Evolutionary conservation across 2,888 invertebrate species (phyloP).

Genomic region (Oligia fasciuncula): DNA sequence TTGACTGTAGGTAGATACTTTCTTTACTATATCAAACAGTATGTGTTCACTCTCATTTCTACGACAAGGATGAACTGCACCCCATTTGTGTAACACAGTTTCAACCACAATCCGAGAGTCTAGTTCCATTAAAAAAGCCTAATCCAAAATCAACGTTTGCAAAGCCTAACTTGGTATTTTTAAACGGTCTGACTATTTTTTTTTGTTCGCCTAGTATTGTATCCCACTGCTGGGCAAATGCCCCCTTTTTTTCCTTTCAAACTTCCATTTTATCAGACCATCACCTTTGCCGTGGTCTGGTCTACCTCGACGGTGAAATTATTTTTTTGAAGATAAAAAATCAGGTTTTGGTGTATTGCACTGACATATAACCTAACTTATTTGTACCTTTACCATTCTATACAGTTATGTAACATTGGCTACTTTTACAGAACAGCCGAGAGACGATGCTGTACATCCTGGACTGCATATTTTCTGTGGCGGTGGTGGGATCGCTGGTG

Average conservation of each 20-base stretch:
- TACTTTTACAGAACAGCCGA: conserved; percentile 91
- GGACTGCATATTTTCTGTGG: conserved; percentile 96
- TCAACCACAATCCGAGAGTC: no score
- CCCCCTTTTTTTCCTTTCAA: neutral
- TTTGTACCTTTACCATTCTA: neutral
- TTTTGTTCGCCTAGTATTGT: neutral
- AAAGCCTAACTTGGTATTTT: neutral
- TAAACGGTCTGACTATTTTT: neutral
- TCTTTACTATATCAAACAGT: no score
- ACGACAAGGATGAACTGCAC: neutral
- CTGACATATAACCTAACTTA: neutral
- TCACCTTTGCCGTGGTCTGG: neutral
- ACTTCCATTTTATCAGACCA: neutral
- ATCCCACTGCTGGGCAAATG: neutral
- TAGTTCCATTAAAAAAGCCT: no score
- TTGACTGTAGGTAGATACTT: neutral
- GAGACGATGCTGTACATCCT: conserved; percentile 93
- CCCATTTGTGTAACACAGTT: no score
- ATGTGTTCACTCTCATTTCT: neutral
- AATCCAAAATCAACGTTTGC: neutral
- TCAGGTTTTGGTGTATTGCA: neutral
- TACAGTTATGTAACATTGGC: conserved; percentile 52
- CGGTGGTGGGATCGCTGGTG: conserved; percentile 95
- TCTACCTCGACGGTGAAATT: no score
- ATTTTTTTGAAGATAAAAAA: no score